phyloP scores from a whole-genome alignment of 2,888 invertebrate genomes.

The Prosopocoilus inquinatus region DNA sequence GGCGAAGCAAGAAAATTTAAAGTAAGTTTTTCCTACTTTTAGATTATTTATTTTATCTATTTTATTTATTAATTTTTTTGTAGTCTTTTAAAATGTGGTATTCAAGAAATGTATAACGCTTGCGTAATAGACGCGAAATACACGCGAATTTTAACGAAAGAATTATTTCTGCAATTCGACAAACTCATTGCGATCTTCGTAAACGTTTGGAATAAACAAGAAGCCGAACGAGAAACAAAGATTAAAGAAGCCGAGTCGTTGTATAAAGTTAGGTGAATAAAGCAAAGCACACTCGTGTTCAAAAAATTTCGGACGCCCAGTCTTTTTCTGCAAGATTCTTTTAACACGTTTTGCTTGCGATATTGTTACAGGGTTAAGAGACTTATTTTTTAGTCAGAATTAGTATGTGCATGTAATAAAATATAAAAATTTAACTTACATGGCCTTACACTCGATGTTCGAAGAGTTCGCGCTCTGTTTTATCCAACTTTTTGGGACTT shows the following conservation, averaged over 20 bases:
- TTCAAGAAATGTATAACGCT: slow-evolving; percentile 68
- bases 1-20: slow-evolving; percentile 49
- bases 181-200: slow-evolving; percentile 62
- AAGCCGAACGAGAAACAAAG: slow-evolving; percentile 63
- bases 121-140: slow-evolving; percentile 55
- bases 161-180: slow-evolving; percentile 49
- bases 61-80: slow-evolving; percentile 17
- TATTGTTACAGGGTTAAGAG: too few relatives aligned
- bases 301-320: too few relatives aligned
- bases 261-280: slow-evolving; percentile 60
- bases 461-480: too few relatives aligned
- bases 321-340: too few relatives aligned
- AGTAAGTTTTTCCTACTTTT: slow-evolving; percentile 44
- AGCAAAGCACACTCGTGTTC: too few relatives aligned
- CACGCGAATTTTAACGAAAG: slow-evolving; percentile 30
- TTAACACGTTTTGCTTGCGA: too few relatives aligned
- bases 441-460: too few relatives aligned
- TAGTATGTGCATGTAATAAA: too few relatives aligned
- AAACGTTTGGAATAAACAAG: slow-evolving; percentile 73
- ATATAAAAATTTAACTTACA: too few relatives aligned
- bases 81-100: slow-evolving; percentile 67
- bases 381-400: too few relatives aligned
- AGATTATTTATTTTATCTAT: neutral
- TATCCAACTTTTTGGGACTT: too few relatives aligned
- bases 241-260: slow-evolving; percentile 75